Evolutionary conservation across 2,888 invertebrate species (phyloP).

Genomic region (Strigamia maritima): DNA sequence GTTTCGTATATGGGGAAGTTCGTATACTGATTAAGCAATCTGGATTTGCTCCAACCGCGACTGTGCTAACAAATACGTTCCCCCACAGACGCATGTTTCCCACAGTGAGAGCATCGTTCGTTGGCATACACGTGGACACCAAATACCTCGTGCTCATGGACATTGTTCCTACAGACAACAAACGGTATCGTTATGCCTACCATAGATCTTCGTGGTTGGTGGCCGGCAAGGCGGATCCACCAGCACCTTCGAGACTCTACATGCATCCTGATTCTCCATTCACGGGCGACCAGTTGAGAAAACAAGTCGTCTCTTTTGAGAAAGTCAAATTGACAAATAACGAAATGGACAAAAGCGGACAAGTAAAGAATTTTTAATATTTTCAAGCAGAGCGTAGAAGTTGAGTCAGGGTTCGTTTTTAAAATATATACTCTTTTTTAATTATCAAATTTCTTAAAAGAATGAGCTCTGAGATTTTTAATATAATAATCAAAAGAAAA

Average conservation of each 20-base stretch:
- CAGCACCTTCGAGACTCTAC: conserved; percentile 87
- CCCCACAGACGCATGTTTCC: conserved; percentile 91
- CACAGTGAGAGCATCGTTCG: conserved; percentile 89
- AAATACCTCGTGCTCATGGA: conserved; percentile 92
- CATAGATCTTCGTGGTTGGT: conserved; percentile 97
- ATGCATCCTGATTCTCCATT: conserved; percentile 96
- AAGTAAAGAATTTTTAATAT: conserved; percentile 63
- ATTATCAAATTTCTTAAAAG: no score
- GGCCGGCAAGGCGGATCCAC: conserved; percentile 97
- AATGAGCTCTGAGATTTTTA: no score
- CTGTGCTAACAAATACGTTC: conserved; percentile 34
- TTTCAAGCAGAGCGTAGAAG: not conserved
- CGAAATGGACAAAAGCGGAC: conserved; percentile 93
- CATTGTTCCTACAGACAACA: conserved; percentile 94
- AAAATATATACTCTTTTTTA: no score
- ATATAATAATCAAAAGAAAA: no score
- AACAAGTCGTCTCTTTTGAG: conserved; percentile 96
- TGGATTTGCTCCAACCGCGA: conserved; percentile 15
- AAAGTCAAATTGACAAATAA: conserved; percentile 98
- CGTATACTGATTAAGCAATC: conserved; percentile 19
- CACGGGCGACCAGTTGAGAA: conserved; percentile 88
- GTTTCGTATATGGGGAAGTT: conserved; percentile 28
- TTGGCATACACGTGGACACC: conserved; percentile 55
- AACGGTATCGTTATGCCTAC: conserved; percentile 92
- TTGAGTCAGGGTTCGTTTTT: not conserved